A percentile compares a stretch with the other conserved stretches of the same genome.
phyloP scores from a whole-genome alignment of 2,113 vertebrate species.

The Antechinus flavipes region DNA sequence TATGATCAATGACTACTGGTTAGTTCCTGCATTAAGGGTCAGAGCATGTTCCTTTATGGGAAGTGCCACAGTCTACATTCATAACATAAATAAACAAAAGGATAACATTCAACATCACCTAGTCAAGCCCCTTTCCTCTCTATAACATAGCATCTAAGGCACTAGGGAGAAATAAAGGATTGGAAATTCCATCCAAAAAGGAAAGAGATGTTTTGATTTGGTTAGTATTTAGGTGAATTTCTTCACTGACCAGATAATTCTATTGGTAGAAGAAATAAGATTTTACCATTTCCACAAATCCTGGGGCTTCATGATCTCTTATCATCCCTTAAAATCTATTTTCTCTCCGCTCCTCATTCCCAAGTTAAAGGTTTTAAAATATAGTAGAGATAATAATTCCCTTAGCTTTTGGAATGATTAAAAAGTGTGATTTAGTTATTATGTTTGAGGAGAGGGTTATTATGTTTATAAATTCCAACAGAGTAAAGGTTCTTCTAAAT shows the following conservation, averaged over 20 bases:
- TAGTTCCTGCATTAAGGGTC: neutral
- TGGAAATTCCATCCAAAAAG: neutral
- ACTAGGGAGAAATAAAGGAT: neutral
- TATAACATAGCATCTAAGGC: neutral
- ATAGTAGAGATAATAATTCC: neutral
- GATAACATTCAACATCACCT: neutral
- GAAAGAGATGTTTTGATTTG: neutral
- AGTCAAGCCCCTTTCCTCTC: neutral
- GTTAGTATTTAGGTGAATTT: neutral
- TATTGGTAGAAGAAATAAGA: neutral
- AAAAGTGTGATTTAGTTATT: neutral
- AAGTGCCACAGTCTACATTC: neutral
- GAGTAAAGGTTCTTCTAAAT: neutral
- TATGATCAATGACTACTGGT: neutral
- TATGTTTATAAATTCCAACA: neutral
- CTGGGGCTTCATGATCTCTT: neutral
- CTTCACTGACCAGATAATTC: neutral
- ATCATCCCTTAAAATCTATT: neutral
- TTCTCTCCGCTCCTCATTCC: neutral
- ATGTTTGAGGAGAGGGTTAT: neutral
- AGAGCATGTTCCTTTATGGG: neutral
- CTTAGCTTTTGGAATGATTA: neutral
- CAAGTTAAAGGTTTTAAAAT: neutral
- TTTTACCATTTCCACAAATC: neutral
- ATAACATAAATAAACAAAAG: neutral